phyloP scores from a whole-genome alignment of 2,888 invertebrate genomes.

The Philonicus albiceps region DNA sequence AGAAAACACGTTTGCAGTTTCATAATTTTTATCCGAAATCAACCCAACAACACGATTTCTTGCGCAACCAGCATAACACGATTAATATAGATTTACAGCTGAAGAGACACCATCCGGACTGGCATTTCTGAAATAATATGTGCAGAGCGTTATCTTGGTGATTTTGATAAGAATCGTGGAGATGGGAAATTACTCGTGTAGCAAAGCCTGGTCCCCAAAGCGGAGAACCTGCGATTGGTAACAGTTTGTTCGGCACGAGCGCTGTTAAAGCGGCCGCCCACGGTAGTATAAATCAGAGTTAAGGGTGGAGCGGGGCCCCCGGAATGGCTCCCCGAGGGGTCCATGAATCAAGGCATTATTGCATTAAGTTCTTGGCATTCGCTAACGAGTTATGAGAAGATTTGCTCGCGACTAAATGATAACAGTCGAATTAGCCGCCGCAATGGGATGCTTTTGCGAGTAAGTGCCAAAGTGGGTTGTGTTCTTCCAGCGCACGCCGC shows the following conservation, averaged over 20 bases:
- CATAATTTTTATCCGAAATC: not conserved
- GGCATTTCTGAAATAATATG: not conserved
- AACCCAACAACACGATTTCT: not conserved
- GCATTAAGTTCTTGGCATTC: not conserved
- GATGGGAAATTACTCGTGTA: not conserved
- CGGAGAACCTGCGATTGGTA: not conserved
- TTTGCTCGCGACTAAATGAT: not conserved
- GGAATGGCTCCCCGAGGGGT: not conserved
- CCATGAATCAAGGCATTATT: not conserved
- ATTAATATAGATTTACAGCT: not conserved
- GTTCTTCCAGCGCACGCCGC: not conserved
- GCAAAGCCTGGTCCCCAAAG: not conserved
- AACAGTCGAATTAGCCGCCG: not conserved
- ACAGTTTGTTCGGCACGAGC: not conserved
- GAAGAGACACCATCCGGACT: not conserved
- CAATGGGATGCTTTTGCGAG: not conserved
- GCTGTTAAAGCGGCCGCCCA: not conserved
- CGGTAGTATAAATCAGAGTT: not conserved
- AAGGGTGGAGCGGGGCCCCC: not conserved
- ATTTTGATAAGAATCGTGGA: not conserved
- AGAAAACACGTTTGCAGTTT: not conserved
- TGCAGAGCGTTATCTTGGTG: not conserved
- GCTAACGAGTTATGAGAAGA: not conserved
- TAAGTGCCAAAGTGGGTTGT: not conserved
- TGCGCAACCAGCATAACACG: not conserved